Base-by-base conservation (phyloP, 1,140 invertebrate species). In the Halesus radiatus region DNA sequence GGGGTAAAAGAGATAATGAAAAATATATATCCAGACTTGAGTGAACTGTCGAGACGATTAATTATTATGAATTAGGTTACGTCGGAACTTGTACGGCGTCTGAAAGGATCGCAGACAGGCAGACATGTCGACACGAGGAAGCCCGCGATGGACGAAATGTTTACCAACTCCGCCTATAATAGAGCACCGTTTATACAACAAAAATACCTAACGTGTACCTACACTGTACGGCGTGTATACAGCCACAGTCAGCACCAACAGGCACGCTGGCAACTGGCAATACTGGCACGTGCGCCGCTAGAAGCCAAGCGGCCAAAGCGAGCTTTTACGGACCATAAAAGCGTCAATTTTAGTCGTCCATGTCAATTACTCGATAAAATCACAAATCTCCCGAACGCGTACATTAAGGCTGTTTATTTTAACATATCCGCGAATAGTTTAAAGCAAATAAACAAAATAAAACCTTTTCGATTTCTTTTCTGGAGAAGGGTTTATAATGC, bases 261-360 rank as follows among this genome's bases (percentile, higher is more conserved):
- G 45, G 37, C 37, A 45, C 10, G 13, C 3, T 32, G 37, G 10
- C 37, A 13, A 29, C 8, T 45, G 37, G 37, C 37, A 52, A 72
- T 23, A 37, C 37, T 22, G 16, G 66, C 68, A 72, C 68, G 68
- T 72, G 68, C 50, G 37, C 50, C 22, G 26, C 18, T 52, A 72
- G 18, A 20, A 16, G 45, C 23, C n/a, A 53, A 45, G 68, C 68
- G 37, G 37, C 8, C 50, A 22, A 72, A 72, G 7, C 32, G 50
- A 72, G 50, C 68, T 52, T 72, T 72, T 72, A 72, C 50, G 68
- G 22, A 20, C 23, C 50, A 20, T 72, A 72, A 72, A 72, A 72
- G 20, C 52, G 54, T 53, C 68, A 72, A 72, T 53, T 16, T 29
- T 45, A 66, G 62, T 45, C 22, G 62, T 32, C 62, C 23, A 66